phyloP scores from a whole-genome alignment of 2,888 invertebrate genomes.

The Erannis defoliaria region DNA sequence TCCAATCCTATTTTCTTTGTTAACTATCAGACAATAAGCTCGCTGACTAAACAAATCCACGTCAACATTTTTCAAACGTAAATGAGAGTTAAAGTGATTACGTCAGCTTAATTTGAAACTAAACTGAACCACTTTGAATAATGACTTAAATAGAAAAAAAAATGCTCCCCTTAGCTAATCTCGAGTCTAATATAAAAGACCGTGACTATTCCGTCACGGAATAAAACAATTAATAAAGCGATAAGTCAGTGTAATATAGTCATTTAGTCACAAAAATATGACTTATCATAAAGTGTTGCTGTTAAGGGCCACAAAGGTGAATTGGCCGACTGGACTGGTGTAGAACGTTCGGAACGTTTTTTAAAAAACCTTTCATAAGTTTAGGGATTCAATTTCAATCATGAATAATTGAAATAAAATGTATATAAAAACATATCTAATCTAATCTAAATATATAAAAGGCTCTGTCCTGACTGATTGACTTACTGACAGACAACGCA shows the following conservation, averaged over 20 bases:
- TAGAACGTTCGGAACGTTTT: too few relatives aligned
- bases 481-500: too few relatives aligned
- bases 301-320: conserved; percentile 5
- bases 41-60: conserved; percentile 7
- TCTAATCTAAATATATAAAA: too few relatives aligned
- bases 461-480: too few relatives aligned
- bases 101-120: conserved; percentile 37
- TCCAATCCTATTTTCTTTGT: too few relatives aligned
- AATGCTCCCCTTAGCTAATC: conserved; percentile 36
- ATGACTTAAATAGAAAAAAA: conserved; percentile 37
- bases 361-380: too few relatives aligned
- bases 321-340: too few relatives aligned
- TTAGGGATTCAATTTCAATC: too few relatives aligned
- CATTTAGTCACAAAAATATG: conserved; percentile 11
- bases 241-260: conserved; percentile 29
- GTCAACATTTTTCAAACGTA: conserved; percentile 22
- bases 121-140: conserved; percentile 36
- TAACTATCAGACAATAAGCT: background rate
- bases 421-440: too few relatives aligned
- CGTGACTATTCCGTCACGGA: conserved; percentile 41
- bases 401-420: too few relatives aligned
- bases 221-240: conserved; percentile 44
- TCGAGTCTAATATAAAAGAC: conserved; percentile 29
- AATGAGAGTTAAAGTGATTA: conserved; percentile 39
- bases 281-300: conserved; percentile 13